Conservation (phyloP, 2,113 vertebrate species). For the Hystrix cristata region DNA sequence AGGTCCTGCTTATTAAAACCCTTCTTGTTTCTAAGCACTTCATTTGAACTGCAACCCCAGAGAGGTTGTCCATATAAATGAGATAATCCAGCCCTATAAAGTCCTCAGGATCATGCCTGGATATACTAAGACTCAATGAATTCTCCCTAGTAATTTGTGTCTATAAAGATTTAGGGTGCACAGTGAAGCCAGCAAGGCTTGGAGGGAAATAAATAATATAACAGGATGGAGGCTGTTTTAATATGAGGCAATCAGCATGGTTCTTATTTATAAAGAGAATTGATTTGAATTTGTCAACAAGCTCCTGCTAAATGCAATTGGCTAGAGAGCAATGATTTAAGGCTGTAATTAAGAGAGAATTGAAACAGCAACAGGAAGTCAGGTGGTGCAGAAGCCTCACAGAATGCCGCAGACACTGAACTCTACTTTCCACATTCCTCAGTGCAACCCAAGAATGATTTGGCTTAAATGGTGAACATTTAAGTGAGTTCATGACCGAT, state of each 20-base stretch:
- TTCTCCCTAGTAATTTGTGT: background rate
- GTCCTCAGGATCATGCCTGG: background rate
- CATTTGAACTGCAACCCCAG: background rate
- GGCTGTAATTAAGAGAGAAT: constrained; percentile 60
- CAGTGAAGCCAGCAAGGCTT: constrained; percentile 27
- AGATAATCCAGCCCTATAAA: background rate
- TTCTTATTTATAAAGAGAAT: constrained; percentile 55
- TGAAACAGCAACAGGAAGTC: background rate
- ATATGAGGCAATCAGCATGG: background rate
- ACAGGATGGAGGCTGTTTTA: constrained; percentile 37
- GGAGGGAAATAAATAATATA: constrained; percentile 50
- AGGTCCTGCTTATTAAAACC: background rate
- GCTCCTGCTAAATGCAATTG: constrained; percentile 56
- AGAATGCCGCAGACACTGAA: background rate
- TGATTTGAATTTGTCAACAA: constrained; percentile 66
- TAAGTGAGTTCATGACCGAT: background rate
- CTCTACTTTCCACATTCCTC: background rate
- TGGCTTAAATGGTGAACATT: background rate
- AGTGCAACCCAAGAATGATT: background rate
- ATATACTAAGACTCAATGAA: background rate
- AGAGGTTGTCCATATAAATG: background rate
- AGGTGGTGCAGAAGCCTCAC: background rate
- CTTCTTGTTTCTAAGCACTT: constrained; percentile 32
- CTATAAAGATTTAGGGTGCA: background rate
- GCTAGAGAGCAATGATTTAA: constrained; percentile 15